A percentile compares a stretch with the other conserved stretches of the same genome.
These are phyloP conservation scores for Dendrocincla fuliginosa DNA, from an alignment of 2,797 vertebrate species.

Conservation along the genomic window DNA sequence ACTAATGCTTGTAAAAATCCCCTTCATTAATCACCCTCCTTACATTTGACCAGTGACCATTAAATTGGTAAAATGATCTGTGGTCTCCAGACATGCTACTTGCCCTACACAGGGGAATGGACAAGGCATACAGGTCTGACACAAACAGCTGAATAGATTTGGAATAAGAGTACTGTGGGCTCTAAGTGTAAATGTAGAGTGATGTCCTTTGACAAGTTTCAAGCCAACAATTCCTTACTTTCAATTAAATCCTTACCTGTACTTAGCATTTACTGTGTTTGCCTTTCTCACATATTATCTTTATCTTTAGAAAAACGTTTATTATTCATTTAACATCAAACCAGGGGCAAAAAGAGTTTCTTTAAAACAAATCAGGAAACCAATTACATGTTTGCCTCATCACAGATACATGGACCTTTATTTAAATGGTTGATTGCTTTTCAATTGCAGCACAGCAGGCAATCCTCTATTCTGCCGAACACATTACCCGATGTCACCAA, in stretches of 20 bases:
- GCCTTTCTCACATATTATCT: background rate
- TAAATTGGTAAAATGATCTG: background rate
- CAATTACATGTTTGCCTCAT: background rate
- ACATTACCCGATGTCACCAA: background rate
- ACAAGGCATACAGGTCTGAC: background rate
- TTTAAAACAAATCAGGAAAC: background rate
- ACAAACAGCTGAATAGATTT: background rate
- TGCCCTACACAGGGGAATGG: background rate
- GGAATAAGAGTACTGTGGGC: background rate
- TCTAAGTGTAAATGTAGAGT: background rate
- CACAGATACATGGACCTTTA: background rate
- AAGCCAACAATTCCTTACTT: background rate
- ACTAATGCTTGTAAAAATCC: background rate
- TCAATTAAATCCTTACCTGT: background rate
- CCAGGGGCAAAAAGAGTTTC: background rate
- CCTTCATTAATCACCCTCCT: background rate
- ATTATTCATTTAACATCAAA: background rate
- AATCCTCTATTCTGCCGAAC: background rate
- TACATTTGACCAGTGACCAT: background rate
- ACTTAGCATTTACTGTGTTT: background rate
- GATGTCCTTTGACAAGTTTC: background rate
- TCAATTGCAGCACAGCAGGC: background rate
- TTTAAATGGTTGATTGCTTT: constrained; percentile 21
- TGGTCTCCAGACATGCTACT: background rate
- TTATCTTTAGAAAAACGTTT: background rate